Evolutionary conservation across 2,797 vertebrate species (phyloP), one percentile per base, ranked within the genome.

Genomic region (Mionectes olivaceus): DNA sequence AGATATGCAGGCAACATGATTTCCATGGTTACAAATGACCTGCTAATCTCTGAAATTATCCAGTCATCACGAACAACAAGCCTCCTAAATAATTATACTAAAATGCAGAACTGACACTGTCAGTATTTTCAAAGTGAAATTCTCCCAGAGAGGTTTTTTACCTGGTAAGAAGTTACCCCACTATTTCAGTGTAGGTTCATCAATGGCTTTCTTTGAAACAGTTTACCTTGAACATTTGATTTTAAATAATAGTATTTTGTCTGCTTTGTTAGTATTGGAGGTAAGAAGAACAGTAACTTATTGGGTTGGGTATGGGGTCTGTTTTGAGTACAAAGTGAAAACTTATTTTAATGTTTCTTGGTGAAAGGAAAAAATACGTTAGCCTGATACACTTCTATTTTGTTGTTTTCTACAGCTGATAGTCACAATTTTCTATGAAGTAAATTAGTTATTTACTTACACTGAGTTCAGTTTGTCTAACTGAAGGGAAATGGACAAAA

Each of bases 1-100:
- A 96, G 82, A 90, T 95, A 97, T 92, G 89, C 95, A 97, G 83
- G 63, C 70, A 96, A 96, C 90, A 88, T 52, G 35, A 96, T 97
- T 97, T 96, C 97, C 96, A 97, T 97, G 96, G 97, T 97, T 97
- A 97, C 97, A 97, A 97, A 97, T 97, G 95, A 95, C 95, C 96
- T 95, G 89, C 61, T 97, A 97, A 97, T 97, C 92, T 97, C 76
- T 82, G 87, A 97, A 96, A 97, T 97, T 97, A 97, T 95, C 95
- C 93, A 96, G 86, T 91, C 96, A 96, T 96, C 91, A 94, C 1
- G 60, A 97, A 94, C 73, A 97, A 93, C 87, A 95, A 90, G 81
- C 73, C 53, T 95, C 83, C 91, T 96, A 94, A 96, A 89, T 96
- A 94, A 96, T 95, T 95, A 89, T 56, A 71, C 65, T 76, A 82